Evolutionary conservation across 2,888 invertebrate species (phyloP).

Genomic region (Volucella bombylans): DNA sequence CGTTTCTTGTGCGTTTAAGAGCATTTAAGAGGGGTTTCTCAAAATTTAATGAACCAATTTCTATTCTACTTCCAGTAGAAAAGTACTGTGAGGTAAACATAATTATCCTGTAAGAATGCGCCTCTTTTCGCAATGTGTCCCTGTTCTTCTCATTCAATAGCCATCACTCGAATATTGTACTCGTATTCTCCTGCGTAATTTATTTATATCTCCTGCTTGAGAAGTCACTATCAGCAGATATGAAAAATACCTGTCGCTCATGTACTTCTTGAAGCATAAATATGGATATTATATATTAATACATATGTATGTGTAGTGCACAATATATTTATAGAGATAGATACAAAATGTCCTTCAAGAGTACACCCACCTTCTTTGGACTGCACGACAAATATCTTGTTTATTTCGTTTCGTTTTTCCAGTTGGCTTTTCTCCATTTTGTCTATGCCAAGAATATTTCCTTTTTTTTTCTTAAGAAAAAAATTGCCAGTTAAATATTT

Average conservation of each 20-base stretch:
- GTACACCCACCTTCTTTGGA: conserved; percentile 49
- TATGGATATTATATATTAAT: background rate
- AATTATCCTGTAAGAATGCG: conserved; percentile 67
- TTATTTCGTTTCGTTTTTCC: conserved; percentile 47
- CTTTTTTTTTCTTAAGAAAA: background rate
- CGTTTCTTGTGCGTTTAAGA: conserved; percentile 15
- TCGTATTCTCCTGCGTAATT: conserved; percentile 51
- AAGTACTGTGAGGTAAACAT: conserved; percentile 66
- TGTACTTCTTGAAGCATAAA: conserved; percentile 21
- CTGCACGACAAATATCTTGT: conserved; percentile 56
- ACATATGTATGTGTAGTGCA: background rate
- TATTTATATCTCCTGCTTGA: conserved; percentile 64
- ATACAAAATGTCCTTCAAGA: conserved; percentile 1
- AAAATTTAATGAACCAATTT: conserved; percentile 71
- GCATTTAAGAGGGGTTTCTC: conserved; percentile 27
- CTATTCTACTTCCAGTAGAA: conserved; percentile 68
- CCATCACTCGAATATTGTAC: conserved; percentile 59
- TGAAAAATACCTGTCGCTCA: conserved; percentile 29
- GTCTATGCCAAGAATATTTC: conserved; percentile 28
- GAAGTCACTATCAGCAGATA: conserved; percentile 50
- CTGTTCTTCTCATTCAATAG: conserved; percentile 49
- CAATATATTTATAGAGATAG: conserved; percentile 15
- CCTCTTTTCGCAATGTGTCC: conserved; percentile 16
- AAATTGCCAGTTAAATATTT: conserved; percentile 52
- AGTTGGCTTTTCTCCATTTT: background rate